A percentile compares a stretch with the other conserved stretches of the same genome.
These are phyloP conservation scores for Pseudonaja textilis DNA, from an alignment of 2,113 vertebrate genomes.

Conservation along the genomic window DNA sequence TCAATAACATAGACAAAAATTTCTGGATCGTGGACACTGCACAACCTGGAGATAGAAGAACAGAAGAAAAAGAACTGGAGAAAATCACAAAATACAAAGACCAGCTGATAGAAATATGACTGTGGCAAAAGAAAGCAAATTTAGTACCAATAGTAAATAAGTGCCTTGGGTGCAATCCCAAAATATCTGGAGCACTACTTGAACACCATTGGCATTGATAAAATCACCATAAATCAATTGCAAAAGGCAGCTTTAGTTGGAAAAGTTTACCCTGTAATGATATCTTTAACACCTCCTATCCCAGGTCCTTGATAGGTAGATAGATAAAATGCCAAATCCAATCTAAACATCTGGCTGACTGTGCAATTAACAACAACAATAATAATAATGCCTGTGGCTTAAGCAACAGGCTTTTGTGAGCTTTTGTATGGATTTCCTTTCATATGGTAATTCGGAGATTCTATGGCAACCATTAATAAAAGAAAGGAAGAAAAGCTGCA, in stretches of 20 bases:
- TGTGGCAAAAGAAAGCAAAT: background rate
- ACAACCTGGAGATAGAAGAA: background rate
- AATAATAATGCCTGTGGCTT: constrained; percentile 65
- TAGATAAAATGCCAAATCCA: background rate
- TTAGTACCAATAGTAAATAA: background rate
- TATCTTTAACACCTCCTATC: background rate
- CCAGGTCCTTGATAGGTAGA: background rate
- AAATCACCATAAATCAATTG: background rate
- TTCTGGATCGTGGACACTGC: background rate
- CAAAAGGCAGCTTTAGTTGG: background rate
- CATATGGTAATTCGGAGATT: constrained; percentile 80
- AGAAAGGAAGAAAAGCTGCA: constrained; percentile 76
- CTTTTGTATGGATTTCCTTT: constrained; percentile 63
- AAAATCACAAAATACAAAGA: background rate
- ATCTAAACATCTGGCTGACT: background rate
- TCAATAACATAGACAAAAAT: background rate
- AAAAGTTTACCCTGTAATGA: background rate
- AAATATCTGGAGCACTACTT: background rate
- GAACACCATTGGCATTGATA: background rate
- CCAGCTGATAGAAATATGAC: background rate
- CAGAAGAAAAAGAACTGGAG: background rate
- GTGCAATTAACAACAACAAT: background rate
- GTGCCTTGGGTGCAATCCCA: background rate
- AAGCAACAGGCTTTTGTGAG: constrained; percentile 71
- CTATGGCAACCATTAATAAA: constrained; percentile 80